Percentiles rank a stretch among this genome's conserved stretches.
phyloP scores from a whole-genome alignment of 2,888 invertebrate species.

The Azorinus chamasolen region DNA sequence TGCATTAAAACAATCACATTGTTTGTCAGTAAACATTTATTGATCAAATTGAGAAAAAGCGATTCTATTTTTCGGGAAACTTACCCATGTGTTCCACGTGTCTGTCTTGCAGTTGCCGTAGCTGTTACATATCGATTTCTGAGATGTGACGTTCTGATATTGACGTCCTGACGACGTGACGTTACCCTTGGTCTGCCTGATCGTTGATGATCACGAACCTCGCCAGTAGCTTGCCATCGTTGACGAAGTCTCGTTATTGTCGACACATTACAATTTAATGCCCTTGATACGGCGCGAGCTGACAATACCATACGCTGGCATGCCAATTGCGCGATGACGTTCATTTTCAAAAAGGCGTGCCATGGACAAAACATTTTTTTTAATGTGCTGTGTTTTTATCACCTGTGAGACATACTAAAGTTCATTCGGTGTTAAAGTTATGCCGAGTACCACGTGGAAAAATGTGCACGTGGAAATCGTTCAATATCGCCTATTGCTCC shows the following conservation, averaged over 20 bases:
- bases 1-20: too few relatives aligned
- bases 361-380: background rate
- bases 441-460: too few relatives aligned
- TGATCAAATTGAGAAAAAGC: too few relatives aligned
- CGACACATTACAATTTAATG: background rate
- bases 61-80: too few relatives aligned
- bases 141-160: background rate
- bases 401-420: too few relatives aligned
- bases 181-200: slow-evolving; percentile 3
- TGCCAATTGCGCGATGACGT: slow-evolving; percentile 2
- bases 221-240: slow-evolving; percentile 1
- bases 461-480: too few relatives aligned
- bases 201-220: slow-evolving; percentile 4
- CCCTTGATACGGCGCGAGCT: background rate
- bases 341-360: slow-evolving; percentile 1
- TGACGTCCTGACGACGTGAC: background rate
- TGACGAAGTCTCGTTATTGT: background rate
- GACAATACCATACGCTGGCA: background rate
- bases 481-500: too few relatives aligned
- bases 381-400: too few relatives aligned
- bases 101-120: background rate
- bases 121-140: background rate
- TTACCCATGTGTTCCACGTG: too few relatives aligned
- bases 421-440: too few relatives aligned
- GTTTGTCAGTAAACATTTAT: too few relatives aligned